phyloP scores from a whole-genome alignment of 2,888 invertebrate genomes.

The Barypeithes pellucidus region DNA sequence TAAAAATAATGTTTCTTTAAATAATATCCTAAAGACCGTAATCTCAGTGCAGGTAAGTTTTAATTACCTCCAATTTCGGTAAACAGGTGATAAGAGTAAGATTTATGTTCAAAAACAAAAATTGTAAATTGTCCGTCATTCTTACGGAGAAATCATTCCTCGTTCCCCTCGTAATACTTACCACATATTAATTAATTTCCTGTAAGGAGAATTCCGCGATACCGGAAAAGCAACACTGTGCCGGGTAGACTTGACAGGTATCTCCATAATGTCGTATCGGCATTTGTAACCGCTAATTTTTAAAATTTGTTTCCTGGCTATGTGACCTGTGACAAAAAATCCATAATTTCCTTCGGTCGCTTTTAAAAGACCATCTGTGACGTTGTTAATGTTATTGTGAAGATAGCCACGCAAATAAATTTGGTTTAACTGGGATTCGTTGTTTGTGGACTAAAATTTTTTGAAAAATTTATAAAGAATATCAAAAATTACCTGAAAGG shows the following conservation, averaged over 20 bases:
- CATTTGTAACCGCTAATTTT: constrained; percentile 68
- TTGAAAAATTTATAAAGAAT: too few relatives aligned
- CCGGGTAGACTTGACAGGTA: constrained; percentile 74
- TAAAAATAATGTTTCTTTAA: too few relatives aligned
- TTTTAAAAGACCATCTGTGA: constrained; percentile 74
- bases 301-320: constrained; percentile 73
- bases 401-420: constrained; percentile 62
- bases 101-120: too few relatives aligned
- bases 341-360: constrained; percentile 75
- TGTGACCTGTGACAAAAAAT: constrained; percentile 77
- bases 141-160: too few relatives aligned
- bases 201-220: constrained; percentile 74
- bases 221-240: constrained; percentile 76
- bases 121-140: too few relatives aligned
- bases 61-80: too few relatives aligned
- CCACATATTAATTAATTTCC: constrained; percentile 72
- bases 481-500: too few relatives aligned
- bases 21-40: too few relatives aligned
- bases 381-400: constrained; percentile 70
- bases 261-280: constrained; percentile 74
- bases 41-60: too few relatives aligned
- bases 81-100: too few relatives aligned
- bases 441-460: constrained; percentile 71
- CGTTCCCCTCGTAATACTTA: constrained; percentile 65
- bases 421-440: constrained; percentile 65